A percentile compares a stretch with the other conserved stretches of the same genome.
phyloP scores from a whole-genome alignment of 2,888 invertebrate species.

The Lottia scabra region DNA sequence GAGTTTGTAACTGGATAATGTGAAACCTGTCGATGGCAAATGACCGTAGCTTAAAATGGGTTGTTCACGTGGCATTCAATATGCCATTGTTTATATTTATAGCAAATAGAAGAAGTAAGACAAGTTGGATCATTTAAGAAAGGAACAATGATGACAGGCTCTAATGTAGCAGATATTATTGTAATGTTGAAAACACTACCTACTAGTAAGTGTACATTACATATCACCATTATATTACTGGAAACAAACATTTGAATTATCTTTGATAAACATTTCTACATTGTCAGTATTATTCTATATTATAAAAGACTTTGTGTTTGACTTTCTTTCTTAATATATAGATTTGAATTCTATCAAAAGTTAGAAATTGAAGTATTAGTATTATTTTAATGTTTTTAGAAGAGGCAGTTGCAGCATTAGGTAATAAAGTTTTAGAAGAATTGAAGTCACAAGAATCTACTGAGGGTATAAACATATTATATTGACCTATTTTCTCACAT shows the following conservation, averaged over 20 bases:
- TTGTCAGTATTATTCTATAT: no score
- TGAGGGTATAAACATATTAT: slow-evolving; percentile 54
- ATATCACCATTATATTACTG: no score
- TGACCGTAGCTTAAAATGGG: no score
- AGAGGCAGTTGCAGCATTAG: slow-evolving; percentile 92
- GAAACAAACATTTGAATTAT: no score
- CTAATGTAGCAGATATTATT: slow-evolving; percentile 95
- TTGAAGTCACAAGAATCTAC: slow-evolving; percentile 76
- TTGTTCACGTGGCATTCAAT: not conserved
- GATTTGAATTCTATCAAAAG: no score
- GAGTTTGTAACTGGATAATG: no score
- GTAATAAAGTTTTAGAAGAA: slow-evolving; percentile 88
- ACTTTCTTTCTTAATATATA: no score
- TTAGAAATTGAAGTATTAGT: no score
- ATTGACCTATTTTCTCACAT: no score
- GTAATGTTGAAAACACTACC: slow-evolving; percentile 96
- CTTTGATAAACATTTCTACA: no score
- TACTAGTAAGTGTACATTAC: slow-evolving; percentile 72
- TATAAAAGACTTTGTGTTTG: no score
- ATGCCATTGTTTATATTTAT: slow-evolving; percentile 30
- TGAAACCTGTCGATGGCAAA: no score
- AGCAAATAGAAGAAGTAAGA: slow-evolving; percentile 93
- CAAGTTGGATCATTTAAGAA: slow-evolving; percentile 99
- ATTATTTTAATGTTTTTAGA: slow-evolving; percentile 74
- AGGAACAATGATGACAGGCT: slow-evolving; percentile 95